Evolutionary conservation across 1,140 invertebrate species (phyloP), one percentile per base, ranked within the genome.

Genomic region (Grapholita molesta): DNA sequence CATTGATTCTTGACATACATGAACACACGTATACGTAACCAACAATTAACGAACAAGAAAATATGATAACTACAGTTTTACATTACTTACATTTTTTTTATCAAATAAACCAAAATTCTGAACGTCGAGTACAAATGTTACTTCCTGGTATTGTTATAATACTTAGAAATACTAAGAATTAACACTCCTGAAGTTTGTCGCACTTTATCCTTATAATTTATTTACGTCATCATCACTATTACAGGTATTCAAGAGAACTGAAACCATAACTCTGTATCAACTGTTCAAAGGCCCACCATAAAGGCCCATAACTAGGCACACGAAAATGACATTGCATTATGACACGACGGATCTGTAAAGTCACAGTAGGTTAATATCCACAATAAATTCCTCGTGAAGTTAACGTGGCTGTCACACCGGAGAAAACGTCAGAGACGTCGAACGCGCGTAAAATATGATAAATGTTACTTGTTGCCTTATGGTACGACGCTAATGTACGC

Each of bases 361-460:
- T 69, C 68, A 66, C 66, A 67, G n/a, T 61, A 61, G 55, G 64
- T 67, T 70, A 76, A 73, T 72, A 80, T 69, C 64, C 48, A 73
- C 76, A 78, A 78, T 78, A 74, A 78, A 79, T 73, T 76, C 73
- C 69, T 72, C 71, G 66, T 70, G 68, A 69, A 77, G 69, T 74
- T 74, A 79, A 83, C 73, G 73, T 69, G 74, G 78, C 80, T 88
- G 83, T 82, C 77, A 79, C 78, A 71, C 76, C 79, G 82, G 85
- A 84, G 84, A 88, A 86, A 85, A 74, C 84, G 80, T 81, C 84
- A 83, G 78, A 77, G 71, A 88, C 79, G 83, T 87, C 84, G 79
- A 89, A 88, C 78, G 75, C 76, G 74, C 77, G 78, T 87, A 81
- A 83, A 84, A 86, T 86, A 88, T 90, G 86, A 88, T 88, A 88